These are phyloP conservation scores for Drosophila pseudoananassae DNA, from an alignment of 1,140 invertebrate genomes.

Conservation along the genomic window DNA sequence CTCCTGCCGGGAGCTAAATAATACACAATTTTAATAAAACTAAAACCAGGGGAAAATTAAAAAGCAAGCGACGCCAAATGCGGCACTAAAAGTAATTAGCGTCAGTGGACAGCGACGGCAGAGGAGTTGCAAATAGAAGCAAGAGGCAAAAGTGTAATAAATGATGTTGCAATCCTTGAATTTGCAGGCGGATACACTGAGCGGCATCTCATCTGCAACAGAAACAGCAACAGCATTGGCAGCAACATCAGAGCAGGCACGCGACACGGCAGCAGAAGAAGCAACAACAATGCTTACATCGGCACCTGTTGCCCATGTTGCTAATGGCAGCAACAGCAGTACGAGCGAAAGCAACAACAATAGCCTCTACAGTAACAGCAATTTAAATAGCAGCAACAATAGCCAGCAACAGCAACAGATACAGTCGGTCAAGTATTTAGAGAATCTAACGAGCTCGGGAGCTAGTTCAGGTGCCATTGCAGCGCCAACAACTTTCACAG, in stretches of 20 bases:
- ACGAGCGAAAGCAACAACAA: constrained; percentile 59
- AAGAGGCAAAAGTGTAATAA: constrained; percentile 63
- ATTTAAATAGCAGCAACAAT: constrained; percentile 80
- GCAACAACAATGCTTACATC: constrained; percentile 56
- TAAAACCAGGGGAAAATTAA: constrained; percentile 74
- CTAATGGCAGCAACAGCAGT: constrained; percentile 70
- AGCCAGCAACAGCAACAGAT: constrained; percentile 58
- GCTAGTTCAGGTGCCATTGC: constrained; percentile 65
- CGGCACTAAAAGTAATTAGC: constrained; percentile 76
- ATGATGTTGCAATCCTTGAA: constrained; percentile 84
- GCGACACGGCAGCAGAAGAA: constrained; percentile 16
- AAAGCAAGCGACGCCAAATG: constrained; percentile 70
- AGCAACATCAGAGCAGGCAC: constrained; percentile 3
- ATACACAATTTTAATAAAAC: constrained; percentile 81
- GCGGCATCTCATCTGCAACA: constrained; percentile 58
- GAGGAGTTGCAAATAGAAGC: constrained; percentile 40
- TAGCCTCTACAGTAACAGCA: constrained; percentile 64
- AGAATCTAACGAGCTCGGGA: constrained; percentile 58
- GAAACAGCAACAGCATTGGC: constrained; percentile 23
- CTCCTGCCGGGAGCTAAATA: constrained; percentile 46
- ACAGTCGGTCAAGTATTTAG: constrained; percentile 66
- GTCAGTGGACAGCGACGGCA: constrained; percentile 17
- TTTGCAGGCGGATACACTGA: constrained; percentile 78
- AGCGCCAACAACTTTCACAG: constrained; percentile 71
- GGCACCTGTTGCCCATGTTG: constrained; percentile 76